Evolutionary conservation across 2,113 vertebrate species (phyloP), one percentile per base, ranked within the genome.

Genomic region (Trochalopteron elliotii): DNA sequence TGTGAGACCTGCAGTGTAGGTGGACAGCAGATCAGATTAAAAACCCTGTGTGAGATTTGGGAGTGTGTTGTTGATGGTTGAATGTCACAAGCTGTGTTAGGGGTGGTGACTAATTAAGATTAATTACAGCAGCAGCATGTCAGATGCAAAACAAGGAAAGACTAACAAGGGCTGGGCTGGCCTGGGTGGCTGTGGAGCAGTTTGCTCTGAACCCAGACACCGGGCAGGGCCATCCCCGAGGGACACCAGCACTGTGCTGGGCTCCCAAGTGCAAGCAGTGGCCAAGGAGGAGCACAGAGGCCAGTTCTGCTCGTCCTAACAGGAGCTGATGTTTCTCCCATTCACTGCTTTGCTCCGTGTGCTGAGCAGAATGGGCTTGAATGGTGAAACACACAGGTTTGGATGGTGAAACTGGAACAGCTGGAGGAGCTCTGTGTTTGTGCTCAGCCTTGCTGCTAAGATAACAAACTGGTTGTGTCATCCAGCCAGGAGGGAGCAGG

Each of bases 171-270:
- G 22, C 61, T 71, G 86, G 56, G 44, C 60, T 56, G 72, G 13
- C 39, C 60, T n/a, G 31, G 4, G 6, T 55, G 6, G 24, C 53
- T 57, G 40, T 18, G 42, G 31, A 4, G 4, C 15, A 4, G 59
- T 0, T 1, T 39, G 23, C 28, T 52, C 2, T 1, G 39, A 72
- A 3, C 9, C 13, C 28, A 18, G 4, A 2, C 39, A 5, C 0
- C 1, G 71, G 55, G 3, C 49, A 40, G 77, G 49, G 47, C 37
- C 19, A 9, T 8, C 56, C 33, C 40, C 1, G 28, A 22, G 63
- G 76, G 42, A 50, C 25, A 1, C 0, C 59, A 56, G 67, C 40
- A 13, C 9, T 1, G 44, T 28, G 19, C 35, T 17, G 39, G 63
- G 74, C 10, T 47, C 68, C 5, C 1, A 15, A 24, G 28, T 15